These are phyloP conservation scores for Oreotragus oreotragus DNA, from an alignment of 2,113 vertebrate species.

Conservation along the genomic window DNA sequence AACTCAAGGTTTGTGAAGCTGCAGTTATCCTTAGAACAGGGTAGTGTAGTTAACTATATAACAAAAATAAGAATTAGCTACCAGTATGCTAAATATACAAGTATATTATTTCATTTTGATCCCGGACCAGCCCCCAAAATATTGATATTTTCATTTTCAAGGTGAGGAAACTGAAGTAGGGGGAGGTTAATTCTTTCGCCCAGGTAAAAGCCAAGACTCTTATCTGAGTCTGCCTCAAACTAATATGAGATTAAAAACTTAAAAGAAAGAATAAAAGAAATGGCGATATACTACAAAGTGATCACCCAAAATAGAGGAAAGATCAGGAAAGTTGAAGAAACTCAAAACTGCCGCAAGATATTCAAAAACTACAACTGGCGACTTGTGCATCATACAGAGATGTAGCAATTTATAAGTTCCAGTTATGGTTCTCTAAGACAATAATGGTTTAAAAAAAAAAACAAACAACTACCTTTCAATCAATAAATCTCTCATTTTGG, in stretches of 20 bases:
- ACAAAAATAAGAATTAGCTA: not conserved
- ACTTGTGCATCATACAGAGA: not conserved
- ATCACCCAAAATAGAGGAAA: not conserved
- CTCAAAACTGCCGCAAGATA: not conserved
- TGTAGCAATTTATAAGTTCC: not conserved
- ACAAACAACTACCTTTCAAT: not conserved
- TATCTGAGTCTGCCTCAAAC: not conserved
- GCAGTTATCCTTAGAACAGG: not conserved
- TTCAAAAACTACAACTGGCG: not conserved
- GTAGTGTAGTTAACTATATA: not conserved
- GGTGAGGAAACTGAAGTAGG: not conserved
- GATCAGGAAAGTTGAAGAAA: not conserved
- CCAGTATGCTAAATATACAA: not conserved
- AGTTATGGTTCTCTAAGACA: not conserved
- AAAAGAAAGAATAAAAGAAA: not conserved
- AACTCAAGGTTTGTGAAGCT: constrained; percentile 11
- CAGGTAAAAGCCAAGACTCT: not conserved
- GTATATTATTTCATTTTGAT: not conserved
- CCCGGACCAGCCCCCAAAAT: not conserved
- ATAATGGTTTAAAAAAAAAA: not conserved
- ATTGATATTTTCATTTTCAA: not conserved
- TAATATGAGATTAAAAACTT: not conserved
- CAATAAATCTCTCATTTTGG: not conserved
- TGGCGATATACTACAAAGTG: not conserved
- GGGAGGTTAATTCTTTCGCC: not conserved